These are phyloP conservation scores for Drosophila macrospina DNA, from an alignment of 2,888 invertebrate species.

Conservation along the genomic window DNA sequence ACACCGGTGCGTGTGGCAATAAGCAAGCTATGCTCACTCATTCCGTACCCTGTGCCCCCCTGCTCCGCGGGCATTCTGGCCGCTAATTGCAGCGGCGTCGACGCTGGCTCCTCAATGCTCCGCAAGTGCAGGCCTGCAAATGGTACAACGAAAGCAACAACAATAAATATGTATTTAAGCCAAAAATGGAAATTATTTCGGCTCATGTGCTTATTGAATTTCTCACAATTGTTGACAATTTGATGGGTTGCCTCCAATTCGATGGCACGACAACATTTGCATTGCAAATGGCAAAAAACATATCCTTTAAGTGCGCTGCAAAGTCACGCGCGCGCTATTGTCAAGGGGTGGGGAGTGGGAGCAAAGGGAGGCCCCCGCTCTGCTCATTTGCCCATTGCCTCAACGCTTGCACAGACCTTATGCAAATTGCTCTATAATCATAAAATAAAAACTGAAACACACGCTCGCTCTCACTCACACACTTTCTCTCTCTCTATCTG, in stretches of 20 bases:
- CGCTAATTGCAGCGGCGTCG: constrained; percentile 83
- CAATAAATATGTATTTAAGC: constrained; percentile 40
- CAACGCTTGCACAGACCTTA: constrained; percentile 18
- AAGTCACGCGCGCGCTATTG: constrained; percentile 38
- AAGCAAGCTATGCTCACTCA: constrained; percentile 87
- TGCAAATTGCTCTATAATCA: constrained; percentile 51
- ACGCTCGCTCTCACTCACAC: not conserved
- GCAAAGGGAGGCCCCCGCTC: not conserved
- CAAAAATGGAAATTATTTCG: not conserved
- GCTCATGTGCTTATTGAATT: constrained; percentile 19
- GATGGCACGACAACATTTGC: constrained; percentile 65
- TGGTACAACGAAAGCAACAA: not conserved
- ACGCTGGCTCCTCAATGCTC: constrained; percentile 93
- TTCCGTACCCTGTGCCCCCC: constrained; percentile 88
- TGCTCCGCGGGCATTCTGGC: constrained; percentile 87
- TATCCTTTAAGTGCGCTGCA: constrained; percentile 55
- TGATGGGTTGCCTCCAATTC: constrained; percentile 47
- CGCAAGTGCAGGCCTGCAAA: constrained; percentile 93
- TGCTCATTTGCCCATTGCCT: not conserved
- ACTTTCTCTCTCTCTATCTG: not conserved
- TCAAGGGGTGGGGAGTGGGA: too few relatives aligned
- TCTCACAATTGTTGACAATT: constrained; percentile 27
- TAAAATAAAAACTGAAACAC: constrained; percentile 32
- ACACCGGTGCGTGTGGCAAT: constrained; percentile 86
- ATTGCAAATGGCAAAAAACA: constrained; percentile 73